phyloP scores from a whole-genome alignment of 1,140 invertebrate genomes.

The Zaprionus ghesquierei region DNA sequence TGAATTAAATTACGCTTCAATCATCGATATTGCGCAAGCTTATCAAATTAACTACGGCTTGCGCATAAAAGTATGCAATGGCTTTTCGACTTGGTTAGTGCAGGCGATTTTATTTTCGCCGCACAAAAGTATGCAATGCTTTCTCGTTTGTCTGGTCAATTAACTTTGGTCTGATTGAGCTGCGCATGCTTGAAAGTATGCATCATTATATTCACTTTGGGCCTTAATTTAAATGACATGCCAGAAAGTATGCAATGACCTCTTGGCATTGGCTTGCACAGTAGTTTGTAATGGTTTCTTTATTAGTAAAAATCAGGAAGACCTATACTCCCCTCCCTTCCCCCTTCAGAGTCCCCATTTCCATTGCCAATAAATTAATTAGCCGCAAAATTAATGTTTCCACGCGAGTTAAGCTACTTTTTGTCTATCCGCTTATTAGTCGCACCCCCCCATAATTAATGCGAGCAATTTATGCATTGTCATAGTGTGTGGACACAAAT shows the following conservation, averaged over 20 bases:
- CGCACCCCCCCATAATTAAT: slow-evolving; percentile 55
- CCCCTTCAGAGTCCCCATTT: not conserved
- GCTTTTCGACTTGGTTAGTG: not conserved
- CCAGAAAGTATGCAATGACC: not conserved
- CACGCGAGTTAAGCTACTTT: slow-evolving; percentile 17
- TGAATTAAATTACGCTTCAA: not conserved
- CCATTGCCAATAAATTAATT: slow-evolving; percentile 58
- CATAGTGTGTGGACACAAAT: slow-evolving; percentile 28
- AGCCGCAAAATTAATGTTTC: slow-evolving; percentile 65
- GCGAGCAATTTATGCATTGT: slow-evolving; percentile 65
- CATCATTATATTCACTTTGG: not conserved
- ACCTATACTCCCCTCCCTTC: not conserved
- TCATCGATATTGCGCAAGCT: not conserved
- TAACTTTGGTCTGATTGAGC: not conserved
- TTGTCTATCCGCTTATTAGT: slow-evolving; percentile 54
- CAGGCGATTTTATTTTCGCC: not conserved
- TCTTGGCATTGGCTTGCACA: not conserved
- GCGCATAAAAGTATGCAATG: slow-evolving; percentile 13
- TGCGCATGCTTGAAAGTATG: not conserved
- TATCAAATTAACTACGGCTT: not conserved
- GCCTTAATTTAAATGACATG: not conserved
- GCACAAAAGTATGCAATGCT: slow-evolving; percentile 31
- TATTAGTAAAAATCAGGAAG: not conserved
- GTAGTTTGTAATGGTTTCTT: no score
- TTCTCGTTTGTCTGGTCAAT: not conserved